phyloP scores from a whole-genome alignment of 2,797 vertebrate genomes.

The Danio kyathit region DNA sequence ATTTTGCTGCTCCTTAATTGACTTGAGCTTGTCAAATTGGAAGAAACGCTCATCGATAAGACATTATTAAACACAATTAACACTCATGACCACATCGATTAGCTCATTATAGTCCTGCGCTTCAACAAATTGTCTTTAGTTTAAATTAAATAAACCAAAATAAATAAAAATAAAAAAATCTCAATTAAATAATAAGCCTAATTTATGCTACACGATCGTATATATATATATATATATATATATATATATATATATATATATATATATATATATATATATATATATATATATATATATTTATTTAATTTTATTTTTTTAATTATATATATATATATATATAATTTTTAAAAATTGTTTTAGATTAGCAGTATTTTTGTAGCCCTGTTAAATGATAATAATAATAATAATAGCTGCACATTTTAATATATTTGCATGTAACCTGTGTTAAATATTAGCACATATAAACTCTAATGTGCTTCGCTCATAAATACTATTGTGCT shows the following conservation, averaged over 20 bases:
- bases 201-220: too few species aligned
- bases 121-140: background rate
- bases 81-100: slow-evolving; percentile 39
- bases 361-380: too few species aligned
- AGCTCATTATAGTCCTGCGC: slow-evolving; percentile 11
- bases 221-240: background rate
- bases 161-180: background rate
- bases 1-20: slow-evolving; percentile 46
- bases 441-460: background rate
- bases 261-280: too few species aligned
- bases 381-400: too few species aligned
- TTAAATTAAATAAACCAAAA: slow-evolving; percentile 4
- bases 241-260: background rate
- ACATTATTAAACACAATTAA: slow-evolving; percentile 52
- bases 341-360: too few species aligned
- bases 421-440: background rate
- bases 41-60: slow-evolving; percentile 48
- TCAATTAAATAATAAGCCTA: too few species aligned
- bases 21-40: slow-evolving; percentile 33
- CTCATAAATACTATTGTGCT: background rate
- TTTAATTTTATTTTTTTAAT: too few species aligned
- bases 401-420: background rate
- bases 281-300: too few species aligned
- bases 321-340: too few species aligned
- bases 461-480: too few species aligned